Evolutionary conservation across 2,797 vertebrate species (phyloP), one percentile per base, ranked within the genome.

Genomic region (Meriones psammophilus): DNA sequence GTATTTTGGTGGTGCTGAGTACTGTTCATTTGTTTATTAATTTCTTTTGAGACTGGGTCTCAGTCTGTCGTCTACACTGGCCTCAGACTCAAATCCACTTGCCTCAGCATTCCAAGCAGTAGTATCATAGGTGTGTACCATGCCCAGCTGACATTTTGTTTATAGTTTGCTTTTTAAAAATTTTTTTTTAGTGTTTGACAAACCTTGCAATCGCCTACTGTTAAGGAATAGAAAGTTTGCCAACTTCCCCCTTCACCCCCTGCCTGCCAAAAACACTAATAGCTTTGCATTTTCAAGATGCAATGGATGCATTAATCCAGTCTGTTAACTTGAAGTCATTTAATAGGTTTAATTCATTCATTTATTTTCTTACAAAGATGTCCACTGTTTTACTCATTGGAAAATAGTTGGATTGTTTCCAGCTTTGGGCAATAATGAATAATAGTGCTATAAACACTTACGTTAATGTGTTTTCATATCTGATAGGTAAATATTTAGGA

Each of bases 211-310:
- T n/a, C 24, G 60, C 36, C 14, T n/a, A 42, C 36, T 50, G 4
- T 46, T 30, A 78, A n/a, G 68, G n/a, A n/a, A 71, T 15, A 83
- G 74, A 62, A 50, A n/a, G n/a, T n/a, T n/a, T n/a, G 36, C 56
- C 64, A 87, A 69, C 2, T 28, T 20, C 28, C 1, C 33, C 30
- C 42, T 42, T 39, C 39, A 39, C 39, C 39, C 3, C 39, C 39
- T 39, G 39, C 39, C 39, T 39, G 39, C 39, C 39, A 39, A 4
- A 4, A n/a, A n/a, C n/a, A n/a, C n/a, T n/a, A n/a, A n/a, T n/a
- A 78, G 20, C 68, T 73, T 77, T 86, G 13, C 15, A n/a, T 92
- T 92, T 91, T 92, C 28, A 8, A 66, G n/a, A 85, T n/a, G n/a
- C n/a, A n/a, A n/a, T n/a, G n/a, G n/a, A n/a, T n/a, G n/a, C n/a